These are phyloP conservation scores for Drosophila recens DNA, from an alignment of 2,888 invertebrate species.

Conservation along the genomic window DNA sequence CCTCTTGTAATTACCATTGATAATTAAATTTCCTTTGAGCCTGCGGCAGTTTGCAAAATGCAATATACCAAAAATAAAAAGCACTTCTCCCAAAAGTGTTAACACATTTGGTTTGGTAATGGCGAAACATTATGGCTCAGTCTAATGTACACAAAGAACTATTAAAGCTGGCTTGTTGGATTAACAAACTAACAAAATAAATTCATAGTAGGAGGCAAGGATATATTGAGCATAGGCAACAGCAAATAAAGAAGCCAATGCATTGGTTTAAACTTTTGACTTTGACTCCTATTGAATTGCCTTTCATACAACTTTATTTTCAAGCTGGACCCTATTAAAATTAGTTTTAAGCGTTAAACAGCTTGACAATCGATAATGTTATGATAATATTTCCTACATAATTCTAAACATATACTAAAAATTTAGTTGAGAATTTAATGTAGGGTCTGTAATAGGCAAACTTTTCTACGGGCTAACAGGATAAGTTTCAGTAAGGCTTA, in stretches of 20 bases:
- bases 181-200: background rate
- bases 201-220: background rate
- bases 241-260: background rate
- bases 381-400: slow-evolving; percentile 12
- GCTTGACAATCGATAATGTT: slow-evolving; percentile 12
- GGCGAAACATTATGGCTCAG: background rate
- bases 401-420: background rate
- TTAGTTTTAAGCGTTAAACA: background rate
- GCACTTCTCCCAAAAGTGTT: background rate
- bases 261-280: background rate
- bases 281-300: background rate
- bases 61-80: slow-evolving; percentile 53
- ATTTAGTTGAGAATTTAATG: background rate
- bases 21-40: slow-evolving; percentile 57
- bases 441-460: background rate
- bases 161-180: slow-evolving; percentile 2
- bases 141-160: slow-evolving; percentile 8
- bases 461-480: slow-evolving; percentile 2
- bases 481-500: slow-evolving; percentile 30
- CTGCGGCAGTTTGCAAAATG: slow-evolving; percentile 27
- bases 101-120: slow-evolving; percentile 12
- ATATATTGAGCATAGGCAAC: background rate
- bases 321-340: background rate
- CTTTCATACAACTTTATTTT: background rate
- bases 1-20: slow-evolving; percentile 38